These are phyloP conservation scores for Sinocyclocheilus anshuiensis DNA, from an alignment of 2,113 vertebrate genomes.

Conservation along the genomic window DNA sequence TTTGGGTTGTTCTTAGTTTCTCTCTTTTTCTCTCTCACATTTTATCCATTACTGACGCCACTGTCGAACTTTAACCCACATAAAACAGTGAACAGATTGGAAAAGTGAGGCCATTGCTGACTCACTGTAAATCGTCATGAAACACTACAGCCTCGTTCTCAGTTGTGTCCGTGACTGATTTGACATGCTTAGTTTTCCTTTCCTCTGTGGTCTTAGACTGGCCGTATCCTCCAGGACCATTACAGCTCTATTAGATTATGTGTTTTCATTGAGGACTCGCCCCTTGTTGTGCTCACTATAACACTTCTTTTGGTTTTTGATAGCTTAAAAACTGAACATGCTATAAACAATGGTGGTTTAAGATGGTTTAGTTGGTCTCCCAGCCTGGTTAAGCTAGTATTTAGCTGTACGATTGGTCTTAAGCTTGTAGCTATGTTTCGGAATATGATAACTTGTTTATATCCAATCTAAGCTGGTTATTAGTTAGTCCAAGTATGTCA, in stretches of 20 bases:
- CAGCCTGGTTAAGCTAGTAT: background rate
- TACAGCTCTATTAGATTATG: conserved; percentile 3
- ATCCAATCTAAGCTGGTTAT: too few species aligned
- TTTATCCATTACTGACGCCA: conserved; percentile 52
- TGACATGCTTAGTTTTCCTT: background rate
- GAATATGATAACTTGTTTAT: too few species aligned
- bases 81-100: background rate
- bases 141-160: background rate
- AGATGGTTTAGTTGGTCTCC: background rate
- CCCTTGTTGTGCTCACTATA: background rate
- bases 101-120: conserved; percentile 20
- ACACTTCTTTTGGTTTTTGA: background rate
- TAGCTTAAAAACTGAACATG: background rate
- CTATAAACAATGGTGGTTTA: background rate
- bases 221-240: background rate
- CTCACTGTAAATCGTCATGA: conserved; percentile 4
- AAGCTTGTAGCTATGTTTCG: background rate
- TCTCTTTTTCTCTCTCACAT: conserved; percentile 56
- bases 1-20: conserved; percentile 51
- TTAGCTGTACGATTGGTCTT: background rate
- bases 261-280: background rate
- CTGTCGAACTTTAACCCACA: background rate
- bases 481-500: background rate
- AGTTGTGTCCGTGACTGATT: background rate
- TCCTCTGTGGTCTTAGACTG: background rate